Evolutionary conservation across 2,888 invertebrate genomes (phyloP), one percentile per base, ranked within the genome.

Genomic region (Oligia latruncula): DNA sequence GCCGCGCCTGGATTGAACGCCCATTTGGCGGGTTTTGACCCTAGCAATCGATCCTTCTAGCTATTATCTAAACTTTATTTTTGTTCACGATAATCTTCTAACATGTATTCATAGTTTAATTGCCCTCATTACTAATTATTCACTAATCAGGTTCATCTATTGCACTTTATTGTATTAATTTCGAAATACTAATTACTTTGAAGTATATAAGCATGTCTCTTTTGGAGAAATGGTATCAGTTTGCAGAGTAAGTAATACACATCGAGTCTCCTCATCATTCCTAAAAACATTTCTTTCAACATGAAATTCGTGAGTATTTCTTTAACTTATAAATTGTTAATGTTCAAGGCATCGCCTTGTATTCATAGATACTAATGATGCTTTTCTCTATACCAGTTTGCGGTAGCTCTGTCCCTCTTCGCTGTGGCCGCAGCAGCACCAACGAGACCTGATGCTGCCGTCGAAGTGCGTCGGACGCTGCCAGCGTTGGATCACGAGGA

Each of bases 401-500:
- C 92, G 49, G 85, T 92, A 79, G 86, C 81, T 64, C 67, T 88
- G 0, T 90, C 90, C 81, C 74, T 94, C 20, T 74, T 92, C 52
- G 92, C 88, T 46, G 89, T 84, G 23, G 91, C 87, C 3, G 77
- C 82, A 46, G 91, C 92, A 23, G 92, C 92, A 6, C 92, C 93
- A 62, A 9, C 58, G 0, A 87, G 71, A 62, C 79, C 77, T 23
- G 85, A 87, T 15, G 85, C 86, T 20, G 86, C 78, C 23, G 79
- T 72, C 1, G 82, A 89, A 23, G 89, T 88, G 0, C 88, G 85
- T 23, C 90, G 93, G 58, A 84, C 81, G 4, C 88, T 91, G 35
- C 94, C 92, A 43, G 94, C 92, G 0, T 81, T 94, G 1, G 89
- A 90, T 11, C 94, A 93, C 77, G 91, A 93, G 68, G 94, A 94